These are phyloP conservation scores for Otocyon megalotis DNA, from an alignment of 2,113 vertebrate species.

Conservation along the genomic window DNA sequence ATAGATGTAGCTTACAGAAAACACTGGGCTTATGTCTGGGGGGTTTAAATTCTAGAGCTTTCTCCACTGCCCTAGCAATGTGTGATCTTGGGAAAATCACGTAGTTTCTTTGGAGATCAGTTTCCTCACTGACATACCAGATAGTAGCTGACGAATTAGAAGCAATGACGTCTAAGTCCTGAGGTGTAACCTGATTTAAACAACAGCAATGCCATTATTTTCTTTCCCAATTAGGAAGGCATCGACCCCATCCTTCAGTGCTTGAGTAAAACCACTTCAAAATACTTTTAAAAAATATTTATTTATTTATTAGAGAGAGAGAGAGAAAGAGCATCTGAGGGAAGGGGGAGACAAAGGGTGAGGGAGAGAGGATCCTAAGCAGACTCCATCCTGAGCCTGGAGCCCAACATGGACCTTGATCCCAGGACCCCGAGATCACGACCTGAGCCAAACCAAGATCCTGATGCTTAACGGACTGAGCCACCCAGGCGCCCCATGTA, in stretches of 20 bases:
- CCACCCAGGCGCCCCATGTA: neutral
- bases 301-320: neutral
- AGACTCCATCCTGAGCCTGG: neutral
- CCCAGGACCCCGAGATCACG: neutral
- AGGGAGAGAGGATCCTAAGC: neutral
- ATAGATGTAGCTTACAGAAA: neutral
- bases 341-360: neutral
- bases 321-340: too few relatives aligned
- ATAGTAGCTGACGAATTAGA: neutral
- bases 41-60: neutral
- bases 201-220: neutral
- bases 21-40: too few relatives aligned
- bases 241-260: neutral
- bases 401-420: neutral
- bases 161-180: accelerated
- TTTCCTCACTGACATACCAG: neutral
- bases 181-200: neutral
- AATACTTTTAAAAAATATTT: neutral
- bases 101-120: neutral
- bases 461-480: neutral
- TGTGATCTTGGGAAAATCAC: neutral
- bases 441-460: neutral
- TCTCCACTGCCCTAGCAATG: too few relatives aligned
- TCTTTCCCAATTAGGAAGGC: neutral
- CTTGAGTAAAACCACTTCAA: neutral